Conservation (phyloP, 2,113 vertebrate genomes). For the Azemiops feae region DNA sequence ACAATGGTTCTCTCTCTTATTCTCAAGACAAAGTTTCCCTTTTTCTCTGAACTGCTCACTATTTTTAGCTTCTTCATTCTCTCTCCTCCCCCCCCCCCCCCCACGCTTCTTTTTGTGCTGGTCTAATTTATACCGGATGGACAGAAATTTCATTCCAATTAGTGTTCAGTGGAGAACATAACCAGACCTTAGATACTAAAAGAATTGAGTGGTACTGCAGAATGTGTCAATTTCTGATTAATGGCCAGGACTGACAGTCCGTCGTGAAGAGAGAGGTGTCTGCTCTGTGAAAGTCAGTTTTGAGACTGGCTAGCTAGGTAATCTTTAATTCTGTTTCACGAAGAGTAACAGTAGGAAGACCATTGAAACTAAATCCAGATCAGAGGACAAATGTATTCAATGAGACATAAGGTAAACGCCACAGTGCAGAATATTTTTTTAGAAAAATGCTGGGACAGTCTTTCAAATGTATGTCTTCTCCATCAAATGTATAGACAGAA, state of each 20-base stretch:
- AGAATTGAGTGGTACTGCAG: accelerated
- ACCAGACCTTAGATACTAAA: constrained; percentile 36
- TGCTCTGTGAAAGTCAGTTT: not conserved
- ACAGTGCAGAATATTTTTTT: not conserved
- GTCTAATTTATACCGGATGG: constrained; percentile 65
- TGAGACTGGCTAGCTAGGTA: not conserved
- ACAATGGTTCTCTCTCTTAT: constrained; percentile 32
- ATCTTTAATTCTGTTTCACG: not conserved
- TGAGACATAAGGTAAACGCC: not conserved
- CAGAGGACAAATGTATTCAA: not conserved
- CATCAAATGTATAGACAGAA: not conserved
- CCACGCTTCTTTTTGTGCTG: not conserved
- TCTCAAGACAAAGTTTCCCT: constrained; percentile 24
- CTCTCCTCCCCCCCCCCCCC: not conserved
- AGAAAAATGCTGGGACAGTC: not conserved
- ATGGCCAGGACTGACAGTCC: not conserved
- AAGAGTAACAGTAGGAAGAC: not conserved
- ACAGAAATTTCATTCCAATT: constrained; percentile 46
- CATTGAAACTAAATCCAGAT: not conserved
- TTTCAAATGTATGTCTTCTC: not conserved
- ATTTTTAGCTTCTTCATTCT: constrained; percentile 59
- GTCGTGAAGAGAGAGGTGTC: no score
- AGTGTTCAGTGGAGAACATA: not conserved
- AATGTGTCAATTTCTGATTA: accelerated
- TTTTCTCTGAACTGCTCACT: constrained; percentile 44